Base-by-base conservation (phyloP, 2,888 invertebrate genomes). In the Resseliella maxima region DNA sequence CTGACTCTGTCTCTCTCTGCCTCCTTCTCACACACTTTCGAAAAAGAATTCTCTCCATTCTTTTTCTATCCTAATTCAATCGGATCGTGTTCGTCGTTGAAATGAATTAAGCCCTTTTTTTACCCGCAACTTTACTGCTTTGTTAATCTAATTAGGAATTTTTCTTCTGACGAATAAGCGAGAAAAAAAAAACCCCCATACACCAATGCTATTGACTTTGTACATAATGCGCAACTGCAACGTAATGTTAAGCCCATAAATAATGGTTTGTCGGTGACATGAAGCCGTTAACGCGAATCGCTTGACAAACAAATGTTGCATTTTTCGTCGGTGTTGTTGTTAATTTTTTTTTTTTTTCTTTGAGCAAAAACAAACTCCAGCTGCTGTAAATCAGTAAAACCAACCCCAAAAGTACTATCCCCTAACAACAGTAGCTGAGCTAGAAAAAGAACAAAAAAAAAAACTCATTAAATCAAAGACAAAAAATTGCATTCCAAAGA, bases 391-490 rank as follows among this genome's bases (percentile, higher is more conserved):
- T 72, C 72, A 72, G 31, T 15, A 72, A 15, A 15, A 72, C 31
- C 72, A 31, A 72, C 72, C 72, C 72, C 72, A 72, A 72, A 50
- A 15, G 31, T 35, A 31, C 59, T 15, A 31, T 72, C 15, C 72
- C 72, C 35, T 72, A 15, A 72, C 72, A 15, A 72, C 35, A 0
- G 12, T 24, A 59, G 31, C 35, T 18, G 15, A 35, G 72, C 35
- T 15, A 72, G 31, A 0, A 35, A 12, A 2, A 5, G 41, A 41
- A 5, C 12, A 41, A 24, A 72, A 72, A 31, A 72, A 72, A 72
- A 72, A 72, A 72, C 72, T 72, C 72, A 72, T 72, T 72, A 72
- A 72, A 72, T 2, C 72, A 72, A 72, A 72, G 31, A 72, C 35
- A 72, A 31, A 72, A 72, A 72, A 31, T 3, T 2, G 31, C 0